A percentile compares a stretch with the other conserved stretches of the same genome.
Evolutionary conservation across 2,888 invertebrate species (phyloP).

Genomic region (Ecliptopera silaceata): DNA sequence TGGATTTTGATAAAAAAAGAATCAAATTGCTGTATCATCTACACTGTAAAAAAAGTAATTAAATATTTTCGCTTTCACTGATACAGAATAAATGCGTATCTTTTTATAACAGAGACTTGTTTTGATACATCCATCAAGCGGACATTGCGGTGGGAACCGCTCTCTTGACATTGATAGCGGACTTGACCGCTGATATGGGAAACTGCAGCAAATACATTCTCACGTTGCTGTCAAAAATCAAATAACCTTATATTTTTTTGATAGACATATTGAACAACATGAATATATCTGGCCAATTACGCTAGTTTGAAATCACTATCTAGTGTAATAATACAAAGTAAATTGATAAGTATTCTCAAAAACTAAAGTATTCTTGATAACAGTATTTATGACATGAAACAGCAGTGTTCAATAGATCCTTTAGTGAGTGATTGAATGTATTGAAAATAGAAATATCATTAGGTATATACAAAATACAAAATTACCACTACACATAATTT

Average conservation of each 20-base stretch:
- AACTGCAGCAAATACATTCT: neutral
- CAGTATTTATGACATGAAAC: too few species aligned
- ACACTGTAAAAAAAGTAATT: conserved; percentile 71
- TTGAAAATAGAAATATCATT: too few species aligned
- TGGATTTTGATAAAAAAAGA: conserved; percentile 44
- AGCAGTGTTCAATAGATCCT: too few species aligned
- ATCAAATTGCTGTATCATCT: conserved; percentile 71
- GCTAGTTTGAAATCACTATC: too few species aligned
- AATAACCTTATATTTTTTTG: neutral
- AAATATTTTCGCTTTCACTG: conserved; percentile 78
- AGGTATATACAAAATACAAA: too few species aligned
- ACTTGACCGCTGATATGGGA: conserved; percentile 4
- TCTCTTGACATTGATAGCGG: conserved; percentile 7
- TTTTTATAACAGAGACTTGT: conserved; percentile 71
- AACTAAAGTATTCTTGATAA: too few species aligned
- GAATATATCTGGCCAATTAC: too few species aligned
- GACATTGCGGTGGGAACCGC: conserved; percentile 8
- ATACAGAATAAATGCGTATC: conserved; percentile 63
- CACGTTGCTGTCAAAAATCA: neutral
- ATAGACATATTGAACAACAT: too few species aligned
- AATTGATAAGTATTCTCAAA: too few species aligned
- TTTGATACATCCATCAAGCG: conserved; percentile 32
- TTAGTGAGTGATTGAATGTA: too few species aligned
- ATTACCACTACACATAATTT: too few species aligned
- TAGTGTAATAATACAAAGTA: too few species aligned